Conservation (phyloP, 2,888 invertebrate genomes). For the Napeogenes inachia region DNA sequence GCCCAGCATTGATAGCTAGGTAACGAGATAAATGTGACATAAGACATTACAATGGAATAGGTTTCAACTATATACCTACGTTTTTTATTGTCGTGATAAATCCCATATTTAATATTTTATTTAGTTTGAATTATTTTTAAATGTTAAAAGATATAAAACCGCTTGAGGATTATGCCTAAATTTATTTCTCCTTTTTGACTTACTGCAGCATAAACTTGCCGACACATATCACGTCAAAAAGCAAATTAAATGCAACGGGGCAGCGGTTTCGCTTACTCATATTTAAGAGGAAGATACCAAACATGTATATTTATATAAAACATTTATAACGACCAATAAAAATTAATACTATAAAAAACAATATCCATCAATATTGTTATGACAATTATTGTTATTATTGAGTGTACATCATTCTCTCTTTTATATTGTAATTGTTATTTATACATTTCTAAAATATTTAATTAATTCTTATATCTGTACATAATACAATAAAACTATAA, state of each 20-base stretch:
- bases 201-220: slow-evolving; percentile 26
- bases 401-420: too few relatives aligned
- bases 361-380: too few relatives aligned
- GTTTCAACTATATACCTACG: too few relatives aligned
- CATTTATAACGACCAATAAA: background rate
- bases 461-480: too few relatives aligned
- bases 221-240: slow-evolving; percentile 32
- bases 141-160: slow-evolving; percentile 14
- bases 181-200: slow-evolving; percentile 1
- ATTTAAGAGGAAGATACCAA: slow-evolving; percentile 26
- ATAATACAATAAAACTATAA: too few relatives aligned
- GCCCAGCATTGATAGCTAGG: background rate
- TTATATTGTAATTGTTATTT: too few relatives aligned
- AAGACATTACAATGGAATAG: background rate
- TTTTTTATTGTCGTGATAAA: too few relatives aligned
- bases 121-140: background rate
- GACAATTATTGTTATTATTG: too few relatives aligned
- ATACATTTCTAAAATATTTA: too few relatives aligned
- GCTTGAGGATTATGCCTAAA: slow-evolving; percentile 4
- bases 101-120: background rate
- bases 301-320: slow-evolving; percentile 18
- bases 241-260: slow-evolving; percentile 30
- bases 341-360: background rate
- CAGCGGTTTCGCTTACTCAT: slow-evolving; percentile 31
- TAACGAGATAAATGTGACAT: background rate